Evolutionary conservation across 1,140 invertebrate genomes (phyloP), one percentile per base, ranked within the genome.

Genomic region (Catajapyx aquilonaris): DNA sequence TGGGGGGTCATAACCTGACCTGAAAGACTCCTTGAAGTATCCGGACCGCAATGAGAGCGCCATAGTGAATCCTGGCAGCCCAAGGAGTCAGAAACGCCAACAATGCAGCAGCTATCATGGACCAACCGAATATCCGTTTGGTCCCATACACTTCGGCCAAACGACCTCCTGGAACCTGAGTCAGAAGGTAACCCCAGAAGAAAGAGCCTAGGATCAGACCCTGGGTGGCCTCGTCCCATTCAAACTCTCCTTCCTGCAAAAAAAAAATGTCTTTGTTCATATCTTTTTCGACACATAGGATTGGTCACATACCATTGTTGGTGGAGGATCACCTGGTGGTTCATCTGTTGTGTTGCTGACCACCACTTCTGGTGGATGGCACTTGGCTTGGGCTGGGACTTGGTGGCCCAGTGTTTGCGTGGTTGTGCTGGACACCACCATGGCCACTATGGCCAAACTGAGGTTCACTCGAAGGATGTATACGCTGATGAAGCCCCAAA

Each of bases 171-270:
- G 85, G 81, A 30, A 91, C 56, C 55, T 87, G 86, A 25, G 83
- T 86, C 20, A 80, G 62, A 7, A 88, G 68, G 55, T 88, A 90
- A 3, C 85, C 85, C 76, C 81, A 84, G 62, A 83, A 90, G 63
- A 88, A 90, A 42, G 73, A 71, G 7, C 83, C 81, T 10, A 85
- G 59, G 31, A 88, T 69, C 21, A 74, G 59, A 47, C 86, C 86
- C 46, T 77, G 73, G 42, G 77, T 62, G 41, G 73, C 68, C 25
- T 69, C 65, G 47, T 75, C 62, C 77, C 76, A 83, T 1, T 61
- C 43, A 44, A 74, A 80, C 34, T 65, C 66, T 2, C 59, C 51
- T 13, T 25, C 34, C 39, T 42, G 17, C 37, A 18, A 31, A 3
- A 3, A 3, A 31, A 31, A 31, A 31, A n/a, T n/a, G n/a, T n/a